Percentiles rank a stretch among this genome's conserved stretches.
Evolutionary conservation across 2,797 vertebrate species (phyloP).

Genomic region (Peromyscus melanophrys): DNA sequence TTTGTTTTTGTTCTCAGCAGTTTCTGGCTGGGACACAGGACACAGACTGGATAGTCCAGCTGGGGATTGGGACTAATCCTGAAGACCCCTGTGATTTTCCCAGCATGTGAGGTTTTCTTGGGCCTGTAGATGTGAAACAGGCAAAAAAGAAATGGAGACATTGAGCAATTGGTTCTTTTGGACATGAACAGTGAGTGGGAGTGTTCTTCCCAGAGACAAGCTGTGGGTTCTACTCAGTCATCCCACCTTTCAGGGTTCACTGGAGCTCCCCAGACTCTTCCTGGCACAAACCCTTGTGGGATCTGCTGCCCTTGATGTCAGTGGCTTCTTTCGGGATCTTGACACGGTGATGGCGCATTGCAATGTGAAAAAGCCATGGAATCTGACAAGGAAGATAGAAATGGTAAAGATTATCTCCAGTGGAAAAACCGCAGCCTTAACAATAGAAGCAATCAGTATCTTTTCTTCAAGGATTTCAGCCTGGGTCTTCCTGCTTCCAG

Average conservation of each 20-base stretch:
- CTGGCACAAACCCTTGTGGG: accelerated
- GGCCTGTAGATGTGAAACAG: background rate
- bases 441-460: constrained; percentile 77
- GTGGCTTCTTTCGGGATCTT: background rate
- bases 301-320: accelerated
- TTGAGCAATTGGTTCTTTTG: accelerated
- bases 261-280: background rate
- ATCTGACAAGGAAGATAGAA: constrained; percentile 24
- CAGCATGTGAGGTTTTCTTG: background rate
- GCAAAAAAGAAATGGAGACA: background rate
- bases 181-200: no score
- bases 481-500: constrained; percentile 67
- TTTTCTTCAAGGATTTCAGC: constrained; percentile 58
- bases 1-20: accelerated
- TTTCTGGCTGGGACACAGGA: background rate
- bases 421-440: constrained; percentile 20
- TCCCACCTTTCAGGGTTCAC: background rate
- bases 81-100: accelerated
- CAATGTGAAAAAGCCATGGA: background rate
- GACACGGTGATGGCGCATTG: background rate
- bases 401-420: constrained; percentile 61
- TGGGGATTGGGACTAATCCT: background rate
- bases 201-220: background rate
- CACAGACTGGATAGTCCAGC: background rate
- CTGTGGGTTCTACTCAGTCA: accelerated